Percentiles rank a stretch among this genome's conserved stretches.
Evolutionary conservation across 2,797 vertebrate genomes (phyloP).

Genomic region (Cetoscarus ocellatus): DNA sequence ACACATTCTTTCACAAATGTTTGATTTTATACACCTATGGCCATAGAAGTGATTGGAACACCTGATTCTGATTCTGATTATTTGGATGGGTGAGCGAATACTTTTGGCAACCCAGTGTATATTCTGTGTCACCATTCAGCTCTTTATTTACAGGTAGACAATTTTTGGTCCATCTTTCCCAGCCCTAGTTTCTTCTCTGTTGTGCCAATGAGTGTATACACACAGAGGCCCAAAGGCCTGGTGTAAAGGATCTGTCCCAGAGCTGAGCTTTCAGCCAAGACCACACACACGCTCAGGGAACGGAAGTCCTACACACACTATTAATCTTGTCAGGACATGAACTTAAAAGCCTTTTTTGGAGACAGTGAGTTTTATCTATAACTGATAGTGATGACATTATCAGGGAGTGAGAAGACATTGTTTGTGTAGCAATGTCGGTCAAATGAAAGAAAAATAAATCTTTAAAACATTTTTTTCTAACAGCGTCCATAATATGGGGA

Average conservation of each 20-base stretch:
- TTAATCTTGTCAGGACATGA: constrained; percentile 23
- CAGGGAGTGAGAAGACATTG: not conserved
- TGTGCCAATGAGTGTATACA: constrained; percentile 10
- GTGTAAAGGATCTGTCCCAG: not conserved
- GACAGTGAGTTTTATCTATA: not conserved
- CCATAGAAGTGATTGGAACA: no score
- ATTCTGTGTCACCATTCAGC: no score
- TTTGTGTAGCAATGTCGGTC: not conserved
- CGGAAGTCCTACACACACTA: not conserved
- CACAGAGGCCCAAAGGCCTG: not conserved
- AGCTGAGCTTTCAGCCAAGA: constrained; percentile 22
- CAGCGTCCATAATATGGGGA: no score
- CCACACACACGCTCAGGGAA: constrained; percentile 28
- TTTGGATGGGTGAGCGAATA: no score
- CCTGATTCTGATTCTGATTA: no score
- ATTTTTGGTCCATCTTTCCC: no score
- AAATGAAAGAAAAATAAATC: not conserved
- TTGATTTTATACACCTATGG: no score
- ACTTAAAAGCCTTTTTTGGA: not conserved
- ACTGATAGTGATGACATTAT: not conserved
- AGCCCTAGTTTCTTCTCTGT: constrained; percentile 6
- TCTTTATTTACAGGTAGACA: no score
- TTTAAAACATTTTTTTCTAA: not conserved
- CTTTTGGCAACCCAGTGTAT: no score
- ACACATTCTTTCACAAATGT: no score